Conservation (phyloP, 2,888 invertebrate species). For the Drosophila neonasuta region DNA sequence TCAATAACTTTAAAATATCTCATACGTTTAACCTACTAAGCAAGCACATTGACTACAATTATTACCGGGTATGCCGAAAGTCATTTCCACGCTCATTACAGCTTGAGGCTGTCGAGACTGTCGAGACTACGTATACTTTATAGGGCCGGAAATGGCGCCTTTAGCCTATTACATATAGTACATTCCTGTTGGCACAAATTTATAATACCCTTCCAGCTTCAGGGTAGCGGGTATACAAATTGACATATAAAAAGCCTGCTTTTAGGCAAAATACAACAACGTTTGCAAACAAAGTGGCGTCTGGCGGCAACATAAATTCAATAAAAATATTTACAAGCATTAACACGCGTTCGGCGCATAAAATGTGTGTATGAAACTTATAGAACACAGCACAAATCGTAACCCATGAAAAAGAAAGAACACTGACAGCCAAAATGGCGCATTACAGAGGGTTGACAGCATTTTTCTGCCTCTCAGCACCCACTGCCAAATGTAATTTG, state of each 20-base stretch:
- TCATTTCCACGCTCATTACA: too few relatives aligned
- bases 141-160: too few relatives aligned
- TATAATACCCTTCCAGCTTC: not conserved
- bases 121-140: too few relatives aligned
- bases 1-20: too few relatives aligned
- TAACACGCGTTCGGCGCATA: conserved; percentile 72
- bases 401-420: conserved; percentile 52
- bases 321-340: conserved; percentile 80
- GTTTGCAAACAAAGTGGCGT: conserved; percentile 52
- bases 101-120: too few relatives aligned
- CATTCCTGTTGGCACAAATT: not conserved
- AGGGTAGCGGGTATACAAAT: not conserved
- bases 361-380: conserved; percentile 34
- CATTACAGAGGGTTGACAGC: conserved; percentile 25
- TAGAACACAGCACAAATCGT: conserved; percentile 31
- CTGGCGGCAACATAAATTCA: conserved; percentile 68
- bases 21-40: too few relatives aligned
- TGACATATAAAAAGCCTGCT: conserved; percentile 34
- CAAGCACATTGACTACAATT: too few relatives aligned
- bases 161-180: too few relatives aligned
- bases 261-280: conserved; percentile 45
- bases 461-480: conserved; percentile 20
- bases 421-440: conserved; percentile 74
- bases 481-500: conserved; percentile 67
- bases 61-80: too few relatives aligned